phyloP scores from a whole-genome alignment of 1,140 invertebrate genomes.

The Cotesia chilonis region DNA sequence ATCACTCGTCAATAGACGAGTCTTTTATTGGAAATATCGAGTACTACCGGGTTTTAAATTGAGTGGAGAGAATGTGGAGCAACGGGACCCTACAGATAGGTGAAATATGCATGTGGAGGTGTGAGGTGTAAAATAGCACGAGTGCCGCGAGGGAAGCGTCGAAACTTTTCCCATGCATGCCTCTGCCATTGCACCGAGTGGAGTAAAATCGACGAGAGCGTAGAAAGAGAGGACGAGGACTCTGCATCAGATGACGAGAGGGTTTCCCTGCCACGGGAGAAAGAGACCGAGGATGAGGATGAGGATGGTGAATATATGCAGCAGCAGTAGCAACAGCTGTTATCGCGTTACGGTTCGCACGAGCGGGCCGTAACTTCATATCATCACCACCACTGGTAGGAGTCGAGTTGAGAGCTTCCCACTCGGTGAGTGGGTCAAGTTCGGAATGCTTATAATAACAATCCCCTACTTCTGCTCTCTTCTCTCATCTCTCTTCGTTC shows the following conservation, averaged over 20 bases:
- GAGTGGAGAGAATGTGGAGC: background rate
- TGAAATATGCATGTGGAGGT: background rate
- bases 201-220: constrained; percentile 46
- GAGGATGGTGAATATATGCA: constrained; percentile 4
- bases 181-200: constrained; percentile 31
- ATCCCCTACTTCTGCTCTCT: constrained; percentile 36
- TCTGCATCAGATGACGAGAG: too few species aligned
- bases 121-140: constrained; percentile 30
- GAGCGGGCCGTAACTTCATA: constrained; percentile 60
- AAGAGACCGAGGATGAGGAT: constrained; percentile 38
- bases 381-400: constrained; percentile 50
- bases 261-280: background rate
- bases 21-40: constrained; percentile 13
- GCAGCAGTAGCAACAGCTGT: constrained; percentile 55
- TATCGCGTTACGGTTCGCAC: constrained; percentile 61
- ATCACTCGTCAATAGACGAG: background rate
- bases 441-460: constrained; percentile 61
- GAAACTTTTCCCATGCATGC: constrained; percentile 52
- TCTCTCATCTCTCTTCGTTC: constrained; percentile 39
- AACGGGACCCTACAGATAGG: background rate
- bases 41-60: constrained; percentile 1
- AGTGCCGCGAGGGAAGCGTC: constrained; percentile 45
- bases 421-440: constrained; percentile 59
- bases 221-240: constrained; percentile 6
- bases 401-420: constrained; percentile 35